Percentiles rank a stretch among this genome's conserved stretches.
These are phyloP conservation scores for Bambusicola thoracicus DNA, from an alignment of 2,113 vertebrate genomes.

Conservation along the genomic window DNA sequence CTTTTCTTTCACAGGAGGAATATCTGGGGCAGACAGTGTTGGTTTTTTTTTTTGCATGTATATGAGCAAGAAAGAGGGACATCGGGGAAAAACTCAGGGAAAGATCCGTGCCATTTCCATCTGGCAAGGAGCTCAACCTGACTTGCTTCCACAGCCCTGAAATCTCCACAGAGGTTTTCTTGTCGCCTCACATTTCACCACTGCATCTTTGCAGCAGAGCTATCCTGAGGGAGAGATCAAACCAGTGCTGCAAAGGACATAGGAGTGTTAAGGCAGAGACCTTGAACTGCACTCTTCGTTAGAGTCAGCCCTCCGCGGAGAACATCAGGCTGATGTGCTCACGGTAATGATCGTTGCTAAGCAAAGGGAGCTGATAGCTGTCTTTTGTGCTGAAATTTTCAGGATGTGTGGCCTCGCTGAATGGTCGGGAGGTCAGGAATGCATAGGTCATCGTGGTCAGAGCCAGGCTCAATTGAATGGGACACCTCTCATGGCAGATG, in stretches of 20 bases:
- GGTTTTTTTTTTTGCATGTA: rapidly evolving
- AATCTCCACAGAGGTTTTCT: neutral
- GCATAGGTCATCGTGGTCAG: constrained; percentile 24
- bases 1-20: neutral
- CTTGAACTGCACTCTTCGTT: constrained; percentile 24
- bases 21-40: neutral
- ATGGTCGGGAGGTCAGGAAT: constrained; percentile 43
- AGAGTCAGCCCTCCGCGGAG: neutral
- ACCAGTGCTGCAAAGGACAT: neutral
- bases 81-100: rapidly evolving
- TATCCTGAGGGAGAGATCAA: neutral
- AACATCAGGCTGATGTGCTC: constrained; percentile 5
- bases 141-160: neutral
- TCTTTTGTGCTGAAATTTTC: constrained; percentile 37
- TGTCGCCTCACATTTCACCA: neutral
- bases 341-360: constrained; percentile 11
- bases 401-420: constrained; percentile 29
- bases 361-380: neutral
- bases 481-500: constrained; percentile 29
- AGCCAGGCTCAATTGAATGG: neutral
- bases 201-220: neutral
- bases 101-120: neutral
- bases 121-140: neutral
- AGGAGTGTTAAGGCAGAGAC: constrained; percentile 1
- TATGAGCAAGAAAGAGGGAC: neutral